These are phyloP conservation scores for Hydra vulgaris DNA, from an alignment of 30 jellyfish, hydroid and myxozoan species.

Conservation along the genomic window DNA sequence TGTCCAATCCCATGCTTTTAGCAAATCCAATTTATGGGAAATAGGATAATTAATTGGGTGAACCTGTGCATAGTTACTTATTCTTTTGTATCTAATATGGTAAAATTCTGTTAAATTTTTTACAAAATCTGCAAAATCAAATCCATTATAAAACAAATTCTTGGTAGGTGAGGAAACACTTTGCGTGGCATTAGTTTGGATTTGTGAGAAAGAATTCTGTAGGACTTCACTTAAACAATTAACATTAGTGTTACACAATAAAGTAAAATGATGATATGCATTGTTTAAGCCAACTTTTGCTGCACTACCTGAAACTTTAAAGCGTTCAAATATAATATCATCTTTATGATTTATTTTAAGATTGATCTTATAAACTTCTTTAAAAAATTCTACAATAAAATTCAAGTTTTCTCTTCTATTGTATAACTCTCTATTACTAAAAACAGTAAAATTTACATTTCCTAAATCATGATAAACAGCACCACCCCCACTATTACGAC, in stretches of 20 bases:
- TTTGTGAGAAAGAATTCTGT: constrained; percentile 33
- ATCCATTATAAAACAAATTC: constrained; percentile 37
- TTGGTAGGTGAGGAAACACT: constrained; percentile 60
- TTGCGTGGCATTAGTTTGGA: constrained; percentile 67
- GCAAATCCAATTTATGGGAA: constrained; percentile 5
- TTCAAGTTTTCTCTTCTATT: constrained; percentile 48
- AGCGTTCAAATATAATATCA: constrained; percentile 44
- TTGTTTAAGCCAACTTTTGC: constrained; percentile 73
- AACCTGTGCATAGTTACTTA: background rate
- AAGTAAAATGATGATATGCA: constrained; percentile 93
- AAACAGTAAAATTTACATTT: constrained; percentile 71
- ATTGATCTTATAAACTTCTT: constrained; percentile 5
- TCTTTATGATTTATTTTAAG: constrained; percentile 44
- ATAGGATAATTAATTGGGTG: constrained; percentile 15
- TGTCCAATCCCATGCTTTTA: constrained; percentile 71
- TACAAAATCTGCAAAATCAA: constrained; percentile 32
- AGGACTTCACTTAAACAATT: constrained; percentile 17
- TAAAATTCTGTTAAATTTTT: constrained; percentile 1
- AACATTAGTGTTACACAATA: constrained; percentile 57
- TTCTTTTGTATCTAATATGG: background rate
- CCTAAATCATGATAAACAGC: constrained; percentile 94
- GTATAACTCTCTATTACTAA: constrained; percentile 32
- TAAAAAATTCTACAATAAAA: constrained; percentile 31
- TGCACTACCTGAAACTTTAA: constrained; percentile 90
- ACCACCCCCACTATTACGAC: constrained; percentile 98